Evolutionary conservation across 35 echinoderm and acorn worm species (phyloP).

Genomic region (Hemicentrotus pulcherrimus): DNA sequence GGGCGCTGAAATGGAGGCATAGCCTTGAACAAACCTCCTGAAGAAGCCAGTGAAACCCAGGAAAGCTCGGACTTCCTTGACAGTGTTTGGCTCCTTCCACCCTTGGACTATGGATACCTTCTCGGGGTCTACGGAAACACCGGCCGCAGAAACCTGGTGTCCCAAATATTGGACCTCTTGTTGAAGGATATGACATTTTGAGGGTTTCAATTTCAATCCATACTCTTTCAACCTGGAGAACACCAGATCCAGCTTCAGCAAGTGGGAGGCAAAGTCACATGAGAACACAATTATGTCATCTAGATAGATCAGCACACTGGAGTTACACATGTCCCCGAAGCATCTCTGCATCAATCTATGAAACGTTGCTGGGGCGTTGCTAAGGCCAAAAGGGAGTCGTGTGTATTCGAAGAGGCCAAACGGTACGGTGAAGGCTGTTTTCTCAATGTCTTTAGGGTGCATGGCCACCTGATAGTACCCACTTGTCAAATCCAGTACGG

Average conservation of each 20-base stretch:
- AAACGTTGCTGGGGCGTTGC: slow-evolving; percentile 39
- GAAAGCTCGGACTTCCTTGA: slow-evolving; percentile 19
- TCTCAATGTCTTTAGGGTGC: not conserved
- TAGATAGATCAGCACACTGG: slow-evolving; percentile 46
- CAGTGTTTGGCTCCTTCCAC: not conserved
- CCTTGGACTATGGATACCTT: not conserved
- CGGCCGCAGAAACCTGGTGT: not conserved
- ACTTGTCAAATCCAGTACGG: no score
- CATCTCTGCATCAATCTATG: not conserved
- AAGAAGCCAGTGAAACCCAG: slow-evolving; percentile 21
- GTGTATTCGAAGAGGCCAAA: slow-evolving; percentile 48
- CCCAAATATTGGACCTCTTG: not conserved
- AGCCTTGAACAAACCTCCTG: not conserved
- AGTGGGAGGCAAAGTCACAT: slow-evolving; percentile 10
- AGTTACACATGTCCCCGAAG: slow-evolving; percentile 23
- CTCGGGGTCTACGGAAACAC: not conserved
- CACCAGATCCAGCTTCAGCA: not conserved
- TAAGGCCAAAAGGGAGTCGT: slow-evolving; percentile 29
- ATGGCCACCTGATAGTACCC: slow-evolving; percentile 25
- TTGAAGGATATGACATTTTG: slow-evolving; percentile 42
- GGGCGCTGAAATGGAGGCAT: not conserved
- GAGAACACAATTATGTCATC: slow-evolving; percentile 58
- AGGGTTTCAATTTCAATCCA: slow-evolving; percentile 52
- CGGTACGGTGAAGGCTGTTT: slow-evolving; percentile 30
- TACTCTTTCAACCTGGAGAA: not conserved